A percentile compares a stretch with the other conserved stretches of the same genome.
Evolutionary conservation across 2,888 invertebrate genomes (phyloP).

Genomic region (Oscheius myriophilus): DNA sequence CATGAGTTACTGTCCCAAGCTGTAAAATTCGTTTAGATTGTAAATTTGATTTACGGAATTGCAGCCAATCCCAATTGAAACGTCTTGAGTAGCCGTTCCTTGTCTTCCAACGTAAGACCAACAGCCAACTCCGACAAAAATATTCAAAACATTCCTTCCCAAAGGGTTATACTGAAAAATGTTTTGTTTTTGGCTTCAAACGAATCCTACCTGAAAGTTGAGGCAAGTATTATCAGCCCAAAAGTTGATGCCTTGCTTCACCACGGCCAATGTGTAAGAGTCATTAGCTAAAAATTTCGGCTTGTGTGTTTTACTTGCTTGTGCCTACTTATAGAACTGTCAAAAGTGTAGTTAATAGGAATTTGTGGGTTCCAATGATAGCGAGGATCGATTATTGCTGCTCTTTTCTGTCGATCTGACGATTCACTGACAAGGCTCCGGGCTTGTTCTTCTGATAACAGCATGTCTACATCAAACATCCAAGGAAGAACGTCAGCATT

Average conservation of each 20-base stretch:
- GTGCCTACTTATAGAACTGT: not conserved
- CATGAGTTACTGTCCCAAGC: conserved; percentile 8
- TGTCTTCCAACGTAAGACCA: conserved; percentile 15
- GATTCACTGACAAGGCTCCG: not conserved
- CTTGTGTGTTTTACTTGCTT: not conserved
- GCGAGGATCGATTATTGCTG: not conserved
- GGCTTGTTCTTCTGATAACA: not conserved
- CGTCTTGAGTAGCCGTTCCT: not conserved
- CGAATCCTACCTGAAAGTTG: not conserved
- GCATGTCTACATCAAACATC: conserved; percentile 5
- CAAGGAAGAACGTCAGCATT: not conserved
- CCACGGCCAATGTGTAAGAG: not conserved
- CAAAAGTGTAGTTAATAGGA: not conserved
- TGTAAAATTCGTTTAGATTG: not conserved
- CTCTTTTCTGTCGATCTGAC: not conserved
- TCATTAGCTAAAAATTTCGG: not conserved
- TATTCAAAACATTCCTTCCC: not conserved
- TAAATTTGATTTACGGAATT: not conserved
- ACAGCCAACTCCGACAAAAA: conserved; percentile 1
- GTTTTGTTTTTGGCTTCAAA: not conserved
- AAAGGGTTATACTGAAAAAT: conserved; percentile 3
- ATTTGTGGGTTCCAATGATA: not conserved
- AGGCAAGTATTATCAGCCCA: conserved; percentile 11
- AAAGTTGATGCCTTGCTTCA: not conserved
- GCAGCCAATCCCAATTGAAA: not conserved